phyloP scores from a whole-genome alignment of 2,888 invertebrate species.

The Ypsolopha scabrella region DNA sequence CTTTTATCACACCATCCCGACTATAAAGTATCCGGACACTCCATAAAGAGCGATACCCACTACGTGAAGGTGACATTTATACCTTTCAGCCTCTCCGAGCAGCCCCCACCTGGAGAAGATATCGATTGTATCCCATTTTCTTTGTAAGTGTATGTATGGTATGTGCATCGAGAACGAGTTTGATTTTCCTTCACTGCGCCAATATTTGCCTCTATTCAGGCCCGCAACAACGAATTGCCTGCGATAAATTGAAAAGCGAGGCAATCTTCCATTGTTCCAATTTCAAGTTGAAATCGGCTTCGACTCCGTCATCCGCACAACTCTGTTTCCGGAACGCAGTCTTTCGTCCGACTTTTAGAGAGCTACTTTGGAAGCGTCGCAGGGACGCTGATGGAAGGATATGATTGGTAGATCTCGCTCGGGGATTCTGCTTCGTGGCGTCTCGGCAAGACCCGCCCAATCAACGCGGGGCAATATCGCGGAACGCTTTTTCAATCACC shows the following conservation, averaged over 20 bases:
- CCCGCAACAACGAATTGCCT: background rate
- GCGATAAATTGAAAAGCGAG: constrained; percentile 2
- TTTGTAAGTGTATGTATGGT: background rate
- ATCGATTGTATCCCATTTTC: background rate
- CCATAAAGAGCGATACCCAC: background rate
- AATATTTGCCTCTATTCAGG: constrained; percentile 1
- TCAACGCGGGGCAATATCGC: constrained; percentile 35
- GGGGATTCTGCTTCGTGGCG: background rate
- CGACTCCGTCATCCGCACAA: background rate
- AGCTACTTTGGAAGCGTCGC: no score
- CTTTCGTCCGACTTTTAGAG: background rate
- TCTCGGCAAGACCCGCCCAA: constrained; percentile 12
- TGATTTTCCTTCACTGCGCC: background rate
- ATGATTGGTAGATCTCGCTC: no score
- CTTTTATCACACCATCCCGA: background rate
- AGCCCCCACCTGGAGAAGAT: background rate
- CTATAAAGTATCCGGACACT: background rate
- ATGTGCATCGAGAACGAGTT: constrained; percentile 1
- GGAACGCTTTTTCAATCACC: constrained; percentile 56
- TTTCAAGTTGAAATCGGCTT: background rate
- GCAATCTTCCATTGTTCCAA: constrained; percentile 3
- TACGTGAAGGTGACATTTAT: background rate
- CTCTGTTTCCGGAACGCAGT: background rate
- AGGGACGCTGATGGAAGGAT: no score
- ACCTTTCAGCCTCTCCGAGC: background rate